phyloP scores from a whole-genome alignment of 2,113 vertebrate species.

The cattle (Bos taurus) region ARS-UCD2.0 NC_037342.1:5625501-5626000 shows the following conservation, averaged over 20 bases:
- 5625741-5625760: not conserved
- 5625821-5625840: not conserved
- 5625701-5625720: not conserved
- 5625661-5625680: not conserved
- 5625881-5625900: not conserved
- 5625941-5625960: not conserved
- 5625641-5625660: not conserved
- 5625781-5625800: not conserved
- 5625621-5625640: not conserved
- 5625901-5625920: not conserved
- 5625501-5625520: not conserved
- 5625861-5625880: not conserved
- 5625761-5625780: not conserved
- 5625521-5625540: not conserved
- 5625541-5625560: not conserved
- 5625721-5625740: not conserved
- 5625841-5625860: not conserved
- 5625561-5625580: not conserved
- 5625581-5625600: not conserved
- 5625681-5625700: not conserved
- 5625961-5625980: not conserved
- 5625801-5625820: not conserved
- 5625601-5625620: not conserved
- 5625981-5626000: not conserved
- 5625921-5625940: not conserved